These are phyloP conservation scores for Periophthalmus magnuspinnatus DNA, from an alignment of 2,797 vertebrate species.

Conservation along the genomic window DNA sequence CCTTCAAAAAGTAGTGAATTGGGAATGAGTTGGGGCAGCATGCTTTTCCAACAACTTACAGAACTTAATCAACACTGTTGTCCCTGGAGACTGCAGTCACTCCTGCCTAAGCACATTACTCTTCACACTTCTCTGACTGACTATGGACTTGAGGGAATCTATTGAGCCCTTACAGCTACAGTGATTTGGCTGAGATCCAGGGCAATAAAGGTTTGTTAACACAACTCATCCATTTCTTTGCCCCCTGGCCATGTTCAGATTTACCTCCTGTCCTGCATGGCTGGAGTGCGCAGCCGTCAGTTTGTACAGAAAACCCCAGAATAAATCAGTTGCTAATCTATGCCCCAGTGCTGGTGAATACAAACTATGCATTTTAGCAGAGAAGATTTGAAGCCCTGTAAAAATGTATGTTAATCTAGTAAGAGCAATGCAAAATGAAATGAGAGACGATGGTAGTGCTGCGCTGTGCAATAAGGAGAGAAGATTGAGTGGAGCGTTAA, in stretches of 20 bases:
- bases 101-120: slow-evolving; percentile 28
- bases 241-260: slow-evolving; percentile 37
- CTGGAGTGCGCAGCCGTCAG: slow-evolving; percentile 14
- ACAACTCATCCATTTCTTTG: slow-evolving; percentile 60
- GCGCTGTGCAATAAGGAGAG: slow-evolving; percentile 17
- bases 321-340: slow-evolving; percentile 26
- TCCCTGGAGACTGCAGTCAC: slow-evolving; percentile 8
- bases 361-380: slow-evolving; percentile 12
- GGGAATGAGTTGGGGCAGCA: not conserved
- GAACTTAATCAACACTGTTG: slow-evolving; percentile 19
- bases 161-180: slow-evolving; percentile 31
- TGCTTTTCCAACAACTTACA: slow-evolving; percentile 4
- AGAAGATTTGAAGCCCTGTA: not conserved
- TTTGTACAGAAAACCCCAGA: slow-evolving; percentile 21
- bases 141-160: slow-evolving; percentile 36
- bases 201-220: slow-evolving; percentile 66
- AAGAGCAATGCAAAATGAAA: slow-evolving; percentile 1
- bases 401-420: not conserved
- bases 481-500: slow-evolving; percentile 17
- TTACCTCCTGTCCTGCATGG: slow-evolving; percentile 33
- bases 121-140: slow-evolving; percentile 51
- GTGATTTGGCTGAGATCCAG: slow-evolving; percentile 47
- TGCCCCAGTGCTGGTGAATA: slow-evolving; percentile 3
- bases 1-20: not conserved
- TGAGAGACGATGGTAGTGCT: not conserved